Evolutionary conservation across 2,888 invertebrate species (phyloP).

Genomic region (Silvanus unidentatus): DNA sequence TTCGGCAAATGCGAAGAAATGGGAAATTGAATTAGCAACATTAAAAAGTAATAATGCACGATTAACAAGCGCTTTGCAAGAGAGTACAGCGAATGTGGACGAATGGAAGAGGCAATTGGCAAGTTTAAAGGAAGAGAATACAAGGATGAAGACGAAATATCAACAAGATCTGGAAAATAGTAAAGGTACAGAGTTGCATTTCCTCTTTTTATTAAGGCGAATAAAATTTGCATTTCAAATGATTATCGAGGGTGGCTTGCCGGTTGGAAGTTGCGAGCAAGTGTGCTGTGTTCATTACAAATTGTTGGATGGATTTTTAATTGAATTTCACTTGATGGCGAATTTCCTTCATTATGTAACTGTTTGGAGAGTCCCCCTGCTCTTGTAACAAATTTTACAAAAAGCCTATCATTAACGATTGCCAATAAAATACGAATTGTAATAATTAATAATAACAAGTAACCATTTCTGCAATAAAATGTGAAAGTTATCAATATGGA

Average conservation of each 20-base stretch:
- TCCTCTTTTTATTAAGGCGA: neutral
- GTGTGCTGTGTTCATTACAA: no score
- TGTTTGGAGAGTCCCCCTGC: no score
- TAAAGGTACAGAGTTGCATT: slow-evolving; percentile 48
- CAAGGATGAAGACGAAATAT: slow-evolving; percentile 69
- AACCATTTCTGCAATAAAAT: slow-evolving; percentile 29
- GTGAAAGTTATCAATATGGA: slow-evolving; percentile 42
- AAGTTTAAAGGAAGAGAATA: slow-evolving; percentile 85
- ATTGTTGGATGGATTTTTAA: no score
- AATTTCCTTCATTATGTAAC: no score
- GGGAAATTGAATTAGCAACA: slow-evolving; percentile 95
- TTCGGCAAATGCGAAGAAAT: slow-evolving; percentile 96
- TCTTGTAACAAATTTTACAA: no score
- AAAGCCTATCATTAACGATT: no score
- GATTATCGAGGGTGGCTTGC: no score
- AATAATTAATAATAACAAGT: slow-evolving; percentile 1
- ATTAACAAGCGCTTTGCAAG: slow-evolving; percentile 90
- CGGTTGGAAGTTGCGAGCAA: no score
- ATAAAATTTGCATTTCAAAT: no score
- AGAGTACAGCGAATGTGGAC: slow-evolving; percentile 94
- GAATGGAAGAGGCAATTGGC: slow-evolving; percentile 97
- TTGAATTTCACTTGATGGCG: no score
- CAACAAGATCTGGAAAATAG: slow-evolving; percentile 65
- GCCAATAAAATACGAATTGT: neutral
- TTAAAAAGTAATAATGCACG: slow-evolving; percentile 94